Evolutionary conservation across 2,888 invertebrate species (phyloP), one percentile per base, ranked within the genome.

Genomic region (Caenorhabditis sp.): DNA sequence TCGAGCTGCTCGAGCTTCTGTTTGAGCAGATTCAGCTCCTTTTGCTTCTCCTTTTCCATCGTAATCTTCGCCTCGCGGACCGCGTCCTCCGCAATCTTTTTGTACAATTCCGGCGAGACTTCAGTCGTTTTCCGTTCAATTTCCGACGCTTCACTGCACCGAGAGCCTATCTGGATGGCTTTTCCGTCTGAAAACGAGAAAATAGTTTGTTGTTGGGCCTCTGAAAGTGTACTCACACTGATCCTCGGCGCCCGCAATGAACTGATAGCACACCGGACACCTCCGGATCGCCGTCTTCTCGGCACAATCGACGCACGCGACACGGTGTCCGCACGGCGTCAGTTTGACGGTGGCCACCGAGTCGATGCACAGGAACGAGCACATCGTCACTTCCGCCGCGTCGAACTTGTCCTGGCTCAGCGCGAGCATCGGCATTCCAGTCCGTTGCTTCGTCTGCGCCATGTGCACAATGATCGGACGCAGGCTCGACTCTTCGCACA

Each of bases 271-370:
- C 32, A 81, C 46, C 11, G 79, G 81, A 63, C 81, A 81, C 26
- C 81, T 45, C 26, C 79, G 50, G 35, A 79, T 66, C 5, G 79
- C 61, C 15, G 73, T 78, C 30, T 43, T 72, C 30, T 66, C 55
- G 0, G 79, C 80, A 56, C 82, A 82, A 32, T 77, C 76, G n/a
- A 62, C 72, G 65, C 84, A 84, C 8, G 79, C 74, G 20, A 81
- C 82, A n/a, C 80, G 73, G 61, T 84, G 84, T 22, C 81, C 82
- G 50, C 84, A 84, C 8, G 84, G 84, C 8, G 77, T 35, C 58
- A 84, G 79, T 53, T 77, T 65, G 37, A 83, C 82, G 43, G 79
- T 80, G 13, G 83, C 83, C 24, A 79, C 59, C 9, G 74, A 75
- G 56, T 81, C 77, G 45, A 81, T 71, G 59, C 84, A 84, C 50